Conservation (phyloP, 1,140 invertebrate genomes). For the Aphis craccivora region DNA sequence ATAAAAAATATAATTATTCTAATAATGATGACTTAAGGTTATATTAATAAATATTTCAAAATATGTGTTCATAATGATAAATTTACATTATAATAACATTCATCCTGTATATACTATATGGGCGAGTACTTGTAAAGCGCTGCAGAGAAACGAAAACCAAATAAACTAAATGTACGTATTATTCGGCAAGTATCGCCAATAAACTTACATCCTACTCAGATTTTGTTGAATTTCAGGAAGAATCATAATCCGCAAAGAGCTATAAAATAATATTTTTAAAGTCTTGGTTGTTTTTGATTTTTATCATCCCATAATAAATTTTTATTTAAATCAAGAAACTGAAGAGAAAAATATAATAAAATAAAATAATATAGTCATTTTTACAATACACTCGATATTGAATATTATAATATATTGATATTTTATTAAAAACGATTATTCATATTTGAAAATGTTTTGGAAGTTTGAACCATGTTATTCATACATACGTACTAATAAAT, state of each 20-base stretch:
- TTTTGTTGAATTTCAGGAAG: background rate
- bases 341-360: background rate
- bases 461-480: background rate
- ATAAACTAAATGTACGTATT: background rate
- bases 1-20: too few relatives aligned
- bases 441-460: background rate
- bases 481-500: background rate
- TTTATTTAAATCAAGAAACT: background rate
- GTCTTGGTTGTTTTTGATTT: background rate
- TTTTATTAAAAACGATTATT: background rate
- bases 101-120: background rate
- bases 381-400: background rate
- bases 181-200: background rate
- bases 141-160: background rate
- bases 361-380: background rate
- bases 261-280: background rate
- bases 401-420: background rate
- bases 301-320: background rate
- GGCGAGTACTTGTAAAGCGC: background rate
- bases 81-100: background rate
- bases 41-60: background rate
- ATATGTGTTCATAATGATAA: background rate
- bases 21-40: too few relatives aligned
- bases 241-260: background rate
- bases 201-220: background rate